phyloP scores from a whole-genome alignment of 2,888 invertebrate genomes.

The Drosophila subquinaria region DNA sequence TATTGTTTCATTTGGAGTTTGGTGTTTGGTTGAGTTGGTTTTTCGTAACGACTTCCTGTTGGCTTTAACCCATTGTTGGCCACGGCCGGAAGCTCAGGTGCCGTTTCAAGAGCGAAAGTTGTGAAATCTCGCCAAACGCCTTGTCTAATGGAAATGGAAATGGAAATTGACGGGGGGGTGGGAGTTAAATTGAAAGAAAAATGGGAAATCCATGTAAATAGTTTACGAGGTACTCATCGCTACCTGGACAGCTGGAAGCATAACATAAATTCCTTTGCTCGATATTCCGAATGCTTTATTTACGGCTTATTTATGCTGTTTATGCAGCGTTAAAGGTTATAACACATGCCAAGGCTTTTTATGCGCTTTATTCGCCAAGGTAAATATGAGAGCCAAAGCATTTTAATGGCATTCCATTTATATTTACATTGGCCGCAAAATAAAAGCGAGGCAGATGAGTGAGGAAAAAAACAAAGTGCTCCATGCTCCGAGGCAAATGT shows the following conservation, averaged over 20 bases:
- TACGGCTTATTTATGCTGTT: slow-evolving; percentile 73
- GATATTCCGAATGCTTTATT: slow-evolving; percentile 46
- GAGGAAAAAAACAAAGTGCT: slow-evolving; percentile 12
- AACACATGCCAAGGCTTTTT: slow-evolving; percentile 34
- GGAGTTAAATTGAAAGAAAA: slow-evolving; percentile 25
- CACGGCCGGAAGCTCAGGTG: slow-evolving; percentile 60
- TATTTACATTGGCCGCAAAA: slow-evolving; percentile 63
- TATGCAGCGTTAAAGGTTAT: slow-evolving; percentile 77
- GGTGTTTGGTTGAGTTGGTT: slow-evolving; percentile 36
- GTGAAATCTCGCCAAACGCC: slow-evolving; percentile 59
- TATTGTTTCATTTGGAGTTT: slow-evolving; percentile 35
- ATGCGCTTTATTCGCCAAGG: slow-evolving; percentile 51
- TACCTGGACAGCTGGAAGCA: slow-evolving; percentile 21
- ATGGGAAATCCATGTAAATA: slow-evolving; percentile 69
- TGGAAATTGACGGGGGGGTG: too few relatives aligned
- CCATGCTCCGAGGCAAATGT: slow-evolving; percentile 40
- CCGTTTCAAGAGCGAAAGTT: slow-evolving; percentile 74
- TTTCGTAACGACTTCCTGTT: slow-evolving; percentile 67
- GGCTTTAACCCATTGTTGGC: slow-evolving; percentile 69
- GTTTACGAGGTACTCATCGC: slow-evolving; percentile 14
- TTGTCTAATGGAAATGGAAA: too few relatives aligned
- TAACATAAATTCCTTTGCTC: slow-evolving; percentile 28
- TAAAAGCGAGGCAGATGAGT: slow-evolving; percentile 12
- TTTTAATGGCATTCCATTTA: slow-evolving; percentile 77
- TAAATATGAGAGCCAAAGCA: slow-evolving; percentile 77